phyloP scores from a whole-genome alignment of 2,888 invertebrate genomes.

The Zaprionus lineosus region DNA sequence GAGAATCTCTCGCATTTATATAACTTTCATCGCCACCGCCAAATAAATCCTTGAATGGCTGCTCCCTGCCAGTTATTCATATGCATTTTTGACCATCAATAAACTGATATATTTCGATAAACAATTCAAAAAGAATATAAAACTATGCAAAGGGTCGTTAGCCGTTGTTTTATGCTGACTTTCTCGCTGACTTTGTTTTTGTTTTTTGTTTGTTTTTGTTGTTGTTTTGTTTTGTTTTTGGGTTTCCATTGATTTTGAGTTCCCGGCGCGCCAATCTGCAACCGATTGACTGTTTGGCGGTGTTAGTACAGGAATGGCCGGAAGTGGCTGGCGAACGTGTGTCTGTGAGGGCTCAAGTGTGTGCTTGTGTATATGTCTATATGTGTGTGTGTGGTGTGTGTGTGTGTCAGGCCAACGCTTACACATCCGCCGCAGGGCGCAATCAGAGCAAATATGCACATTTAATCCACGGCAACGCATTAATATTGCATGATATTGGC shows the following conservation, averaged over 20 bases:
- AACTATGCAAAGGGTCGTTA: too few species aligned
- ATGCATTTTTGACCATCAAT: constrained; percentile 1
- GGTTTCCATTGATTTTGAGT: constrained; percentile 24
- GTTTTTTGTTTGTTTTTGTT: background rate
- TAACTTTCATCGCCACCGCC: too few species aligned
- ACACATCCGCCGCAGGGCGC: constrained; percentile 48
- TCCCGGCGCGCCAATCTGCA: background rate
- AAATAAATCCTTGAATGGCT: constrained; percentile 14
- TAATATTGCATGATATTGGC: constrained; percentile 45
- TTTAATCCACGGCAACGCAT: constrained; percentile 47
- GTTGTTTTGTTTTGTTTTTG: background rate
- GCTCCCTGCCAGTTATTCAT: too few species aligned
- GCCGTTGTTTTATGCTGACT: too few species aligned
- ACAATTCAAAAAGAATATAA: background rate
- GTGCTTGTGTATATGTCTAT: background rate
- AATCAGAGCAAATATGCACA: constrained; percentile 58
- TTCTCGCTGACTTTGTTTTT: too few species aligned
- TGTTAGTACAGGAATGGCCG: constrained; percentile 41
- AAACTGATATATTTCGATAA: background rate
- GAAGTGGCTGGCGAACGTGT: constrained; percentile 43
- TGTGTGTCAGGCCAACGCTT: constrained; percentile 26
- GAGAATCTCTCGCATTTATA: too few species aligned
- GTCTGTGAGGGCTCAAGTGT: constrained; percentile 4
- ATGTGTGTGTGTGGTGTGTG: constrained; percentile 1
- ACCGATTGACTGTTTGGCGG: constrained; percentile 16